Percentiles rank a stretch among this genome's conserved stretches.
Conservation (phyloP, 2,113 vertebrate genomes). For the Peromyscus californicus region DNA sequence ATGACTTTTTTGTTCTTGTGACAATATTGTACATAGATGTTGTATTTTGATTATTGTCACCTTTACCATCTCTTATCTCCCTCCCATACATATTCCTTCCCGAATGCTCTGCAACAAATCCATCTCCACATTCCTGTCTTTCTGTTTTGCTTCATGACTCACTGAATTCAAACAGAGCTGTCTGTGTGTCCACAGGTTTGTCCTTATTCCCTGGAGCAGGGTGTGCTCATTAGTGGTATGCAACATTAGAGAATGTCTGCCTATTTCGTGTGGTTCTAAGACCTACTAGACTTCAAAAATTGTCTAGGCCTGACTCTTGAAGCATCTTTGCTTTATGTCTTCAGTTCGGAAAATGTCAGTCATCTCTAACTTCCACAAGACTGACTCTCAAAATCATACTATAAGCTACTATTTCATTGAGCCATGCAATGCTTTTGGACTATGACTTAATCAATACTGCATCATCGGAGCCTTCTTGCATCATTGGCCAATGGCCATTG, state of each 20-base stretch:
- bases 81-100: not conserved
- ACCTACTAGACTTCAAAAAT: not conserved
- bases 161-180: not conserved
- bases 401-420: not conserved
- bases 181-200: not conserved
- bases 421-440: not conserved
- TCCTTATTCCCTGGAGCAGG: not conserved
- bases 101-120: not conserved
- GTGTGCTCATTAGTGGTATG: not conserved
- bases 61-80: not conserved
- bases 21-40: no score
- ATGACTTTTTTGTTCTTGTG: not conserved
- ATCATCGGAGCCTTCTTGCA: not conserved
- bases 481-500: no score
- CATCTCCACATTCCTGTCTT: not conserved
- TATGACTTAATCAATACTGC: not conserved
- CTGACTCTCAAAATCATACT: not conserved
- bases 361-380: not conserved
- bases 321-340: not conserved
- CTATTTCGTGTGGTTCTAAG: not conserved
- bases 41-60: not conserved
- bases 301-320: not conserved
- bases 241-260: not conserved
- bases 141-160: not conserved
- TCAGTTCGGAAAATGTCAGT: not conserved